These are phyloP conservation scores for Phodopus roborovskii DNA, from an alignment of 2,113 vertebrate genomes.

Conservation along the genomic window DNA sequence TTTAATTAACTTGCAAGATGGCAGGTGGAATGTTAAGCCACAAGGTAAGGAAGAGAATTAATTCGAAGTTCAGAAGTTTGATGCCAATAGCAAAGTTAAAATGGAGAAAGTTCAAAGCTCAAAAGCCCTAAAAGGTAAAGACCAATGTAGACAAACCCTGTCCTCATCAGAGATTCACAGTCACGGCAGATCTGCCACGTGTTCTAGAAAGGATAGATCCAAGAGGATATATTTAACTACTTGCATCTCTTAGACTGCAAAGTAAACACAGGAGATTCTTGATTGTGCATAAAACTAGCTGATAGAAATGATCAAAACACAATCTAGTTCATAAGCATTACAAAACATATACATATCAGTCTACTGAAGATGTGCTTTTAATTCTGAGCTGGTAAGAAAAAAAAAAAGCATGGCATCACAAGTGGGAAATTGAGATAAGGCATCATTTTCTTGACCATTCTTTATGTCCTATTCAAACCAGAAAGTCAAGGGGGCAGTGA, in stretches of 20 bases:
- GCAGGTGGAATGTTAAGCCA: background rate
- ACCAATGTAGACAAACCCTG: background rate
- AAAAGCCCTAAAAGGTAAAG: background rate
- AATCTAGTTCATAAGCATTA: background rate
- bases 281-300: background rate
- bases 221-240: background rate
- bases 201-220: rapidly evolving
- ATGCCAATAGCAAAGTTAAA: background rate
- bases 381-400: background rate
- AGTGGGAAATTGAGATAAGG: no score
- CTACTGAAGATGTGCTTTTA: background rate
- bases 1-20: background rate
- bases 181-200: no score
- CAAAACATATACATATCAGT: background rate
- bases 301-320: background rate
- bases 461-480: no score
- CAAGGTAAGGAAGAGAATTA: no score
- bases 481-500: background rate
- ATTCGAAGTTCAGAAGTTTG: background rate
- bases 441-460: rapidly evolving
- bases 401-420: no score
- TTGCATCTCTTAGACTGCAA: background rate
- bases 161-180: no score
- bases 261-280: background rate
- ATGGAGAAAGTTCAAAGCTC: background rate